Percentiles rank a stretch among this genome's conserved stretches.
These are phyloP conservation scores for Platycheirus albimanus DNA, from an alignment of 2,888 invertebrate species.

Conservation along the genomic window DNA sequence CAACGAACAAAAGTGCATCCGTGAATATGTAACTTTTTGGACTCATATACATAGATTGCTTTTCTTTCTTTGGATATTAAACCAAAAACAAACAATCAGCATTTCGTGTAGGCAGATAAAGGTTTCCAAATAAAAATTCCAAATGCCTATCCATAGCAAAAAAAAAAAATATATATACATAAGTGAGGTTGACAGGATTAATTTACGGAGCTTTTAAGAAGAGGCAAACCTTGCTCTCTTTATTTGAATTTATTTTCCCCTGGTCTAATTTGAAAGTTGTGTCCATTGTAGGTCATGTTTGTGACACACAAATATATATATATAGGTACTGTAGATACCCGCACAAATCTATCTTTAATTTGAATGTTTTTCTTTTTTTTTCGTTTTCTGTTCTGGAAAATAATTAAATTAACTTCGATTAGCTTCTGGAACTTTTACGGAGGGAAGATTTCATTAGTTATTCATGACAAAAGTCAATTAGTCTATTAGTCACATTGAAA, in stretches of 20 bases:
- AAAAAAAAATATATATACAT: constrained; percentile 5
- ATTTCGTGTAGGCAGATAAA: too few relatives aligned
- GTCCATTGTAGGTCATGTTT: constrained; percentile 15
- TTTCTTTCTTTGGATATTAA: background rate
- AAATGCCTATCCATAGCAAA: background rate
- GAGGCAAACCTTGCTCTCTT: background rate
- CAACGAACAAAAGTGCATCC: constrained; percentile 7
- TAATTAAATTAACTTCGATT: constrained; percentile 7
- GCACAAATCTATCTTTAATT: background rate
- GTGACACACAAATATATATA: background rate
- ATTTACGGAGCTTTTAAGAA: constrained; percentile 17
- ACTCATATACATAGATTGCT: background rate
- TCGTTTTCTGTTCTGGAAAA: background rate
- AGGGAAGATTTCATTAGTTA: constrained; percentile 7
- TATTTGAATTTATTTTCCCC: background rate
- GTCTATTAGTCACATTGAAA: constrained; percentile 1
- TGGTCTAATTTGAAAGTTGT: constrained; percentile 5
- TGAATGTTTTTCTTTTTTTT: constrained; percentile 2
- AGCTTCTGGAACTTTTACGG: background rate
- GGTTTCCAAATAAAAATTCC: background rate
- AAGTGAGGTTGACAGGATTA: constrained; percentile 14
- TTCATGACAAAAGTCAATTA: constrained; percentile 14
- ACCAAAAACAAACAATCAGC: background rate
- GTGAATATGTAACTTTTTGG: constrained; percentile 2
- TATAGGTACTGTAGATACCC: too few relatives aligned